phyloP scores from a whole-genome alignment of 37 sponge, comb jelly and placozoan species.

The Mnemiopsis leidyi region DNA sequence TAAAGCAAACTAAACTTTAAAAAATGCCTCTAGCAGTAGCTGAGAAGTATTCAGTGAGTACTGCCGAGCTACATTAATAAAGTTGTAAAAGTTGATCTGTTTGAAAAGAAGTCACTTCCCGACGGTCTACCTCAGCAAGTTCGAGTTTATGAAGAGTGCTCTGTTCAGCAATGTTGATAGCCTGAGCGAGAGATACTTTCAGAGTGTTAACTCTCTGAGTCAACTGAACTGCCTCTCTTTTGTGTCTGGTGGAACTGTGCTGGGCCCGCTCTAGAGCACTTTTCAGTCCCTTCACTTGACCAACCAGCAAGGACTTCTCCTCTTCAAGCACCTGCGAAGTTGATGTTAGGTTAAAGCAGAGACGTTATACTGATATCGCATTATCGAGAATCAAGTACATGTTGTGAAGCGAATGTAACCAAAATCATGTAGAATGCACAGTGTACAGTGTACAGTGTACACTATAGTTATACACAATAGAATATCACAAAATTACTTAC shows the following conservation, averaged over 20 bases:
- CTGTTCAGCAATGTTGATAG: conserved; percentile 54
- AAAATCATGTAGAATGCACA: no score
- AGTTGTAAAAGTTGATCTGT: no score
- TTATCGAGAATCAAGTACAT: no score
- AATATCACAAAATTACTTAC: neutral
- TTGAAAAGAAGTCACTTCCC: no score
- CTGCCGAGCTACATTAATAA: no score
- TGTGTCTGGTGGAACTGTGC: conserved; percentile 7
- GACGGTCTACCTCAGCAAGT: neutral
- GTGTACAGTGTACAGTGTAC: neutral
- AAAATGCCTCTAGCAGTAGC: no score
- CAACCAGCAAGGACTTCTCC: neutral
- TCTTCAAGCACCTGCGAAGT: conserved; percentile 22
- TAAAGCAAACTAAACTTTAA: no score
- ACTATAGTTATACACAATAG: neutral
- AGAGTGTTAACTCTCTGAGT: conserved; percentile 49
- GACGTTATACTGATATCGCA: no score
- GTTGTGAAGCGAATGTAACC: no score
- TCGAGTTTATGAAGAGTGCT: conserved; percentile 38
- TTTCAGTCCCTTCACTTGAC: conserved; percentile 32
- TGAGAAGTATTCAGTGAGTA: no score
- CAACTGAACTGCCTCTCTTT: neutral
- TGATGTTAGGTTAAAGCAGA: no score
- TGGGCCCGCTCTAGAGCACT: conserved; percentile 13
- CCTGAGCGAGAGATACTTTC: conserved; percentile 14